These are phyloP conservation scores for Rutilus rutilus DNA, from an alignment of 2,113 vertebrate genomes.

Conservation along the genomic window DNA sequence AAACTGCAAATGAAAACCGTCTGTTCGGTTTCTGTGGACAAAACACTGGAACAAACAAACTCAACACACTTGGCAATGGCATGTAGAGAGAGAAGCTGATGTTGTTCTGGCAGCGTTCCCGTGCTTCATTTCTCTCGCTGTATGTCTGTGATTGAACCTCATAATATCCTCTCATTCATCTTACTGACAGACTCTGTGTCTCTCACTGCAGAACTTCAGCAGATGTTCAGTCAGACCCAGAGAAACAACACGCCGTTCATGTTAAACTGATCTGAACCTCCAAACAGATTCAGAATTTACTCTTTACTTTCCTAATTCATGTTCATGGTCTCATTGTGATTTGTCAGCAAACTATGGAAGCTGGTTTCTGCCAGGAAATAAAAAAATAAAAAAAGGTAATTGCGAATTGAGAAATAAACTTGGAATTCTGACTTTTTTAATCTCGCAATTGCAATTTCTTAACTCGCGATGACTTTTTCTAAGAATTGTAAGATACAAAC, in stretches of 20 bases:
- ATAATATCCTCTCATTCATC: background rate
- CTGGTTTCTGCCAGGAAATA: too few species aligned
- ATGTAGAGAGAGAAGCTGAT: background rate
- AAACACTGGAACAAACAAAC: background rate
- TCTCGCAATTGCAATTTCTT: too few species aligned
- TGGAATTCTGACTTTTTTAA: too few species aligned
- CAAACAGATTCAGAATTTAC: too few species aligned
- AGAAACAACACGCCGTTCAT: background rate
- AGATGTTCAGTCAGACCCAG: background rate
- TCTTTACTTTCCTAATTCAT: background rate
- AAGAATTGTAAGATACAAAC: too few species aligned
- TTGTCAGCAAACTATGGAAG: too few species aligned
- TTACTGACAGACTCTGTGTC: background rate
- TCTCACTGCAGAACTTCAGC: background rate
- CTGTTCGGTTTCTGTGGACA: background rate
- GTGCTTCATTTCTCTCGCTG: background rate
- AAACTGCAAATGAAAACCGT: background rate
- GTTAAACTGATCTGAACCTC: background rate
- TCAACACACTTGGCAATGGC: background rate
- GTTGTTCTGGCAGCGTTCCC: background rate
- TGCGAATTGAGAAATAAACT: too few species aligned
- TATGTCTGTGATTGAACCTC: slow-evolving; percentile 6
- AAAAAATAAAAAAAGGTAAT: too few species aligned
- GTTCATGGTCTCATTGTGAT: background rate
- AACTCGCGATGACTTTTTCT: too few species aligned